Evolutionary conservation across 2,113 vertebrate genomes (phyloP), one percentile per base, ranked within the genome.

Genomic region (Nannospalax galili): DNA sequence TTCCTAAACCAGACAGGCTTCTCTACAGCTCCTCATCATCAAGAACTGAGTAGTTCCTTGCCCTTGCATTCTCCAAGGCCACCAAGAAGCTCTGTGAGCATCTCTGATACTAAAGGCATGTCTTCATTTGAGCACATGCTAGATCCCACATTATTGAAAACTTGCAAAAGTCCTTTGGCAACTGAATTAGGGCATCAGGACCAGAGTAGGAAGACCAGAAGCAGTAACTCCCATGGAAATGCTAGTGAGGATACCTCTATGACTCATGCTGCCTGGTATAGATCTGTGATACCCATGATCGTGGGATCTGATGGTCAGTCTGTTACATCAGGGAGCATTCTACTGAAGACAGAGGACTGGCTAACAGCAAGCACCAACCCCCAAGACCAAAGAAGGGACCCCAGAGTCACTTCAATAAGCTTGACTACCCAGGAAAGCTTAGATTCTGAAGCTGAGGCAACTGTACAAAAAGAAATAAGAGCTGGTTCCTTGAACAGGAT

Each of bases 51-150:
- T 20, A 42, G 35, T 56, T 20, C 52, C 48, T 92, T 82, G 67
- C 88, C 77, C 42, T 85, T 78, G 5, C 69, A 30, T 81, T 92
- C 42, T 69, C 78, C 84, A 67, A n/a, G 37, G 8, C 45, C 56
- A 3, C 89, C 80, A 81, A 64, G 48, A 93, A 79, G 64, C 48
- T 75, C 14, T 91, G 72, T 88, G 40, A 42, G 67, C 26, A 35
- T 8, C 4, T 24, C 45, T 52, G 78, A 74, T 65, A 11, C 35
- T 65, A 0, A 48, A 84, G 42, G n/a, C n/a, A 26, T 92, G 32
- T 93, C 94, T 92, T 96, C 92, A 70, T 58, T 91, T 73, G 95
- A 95, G 37, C 60, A 15, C 42, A 58, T 93, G 67, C 37, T 96
- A 35, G 93, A 95, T 69, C 84, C 92, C 62, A 93, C 67, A 40